Percentiles rank a stretch among this genome's conserved stretches.
Conservation (phyloP, 2,797 vertebrate species). For the Malacoctenus gilli region DNA sequence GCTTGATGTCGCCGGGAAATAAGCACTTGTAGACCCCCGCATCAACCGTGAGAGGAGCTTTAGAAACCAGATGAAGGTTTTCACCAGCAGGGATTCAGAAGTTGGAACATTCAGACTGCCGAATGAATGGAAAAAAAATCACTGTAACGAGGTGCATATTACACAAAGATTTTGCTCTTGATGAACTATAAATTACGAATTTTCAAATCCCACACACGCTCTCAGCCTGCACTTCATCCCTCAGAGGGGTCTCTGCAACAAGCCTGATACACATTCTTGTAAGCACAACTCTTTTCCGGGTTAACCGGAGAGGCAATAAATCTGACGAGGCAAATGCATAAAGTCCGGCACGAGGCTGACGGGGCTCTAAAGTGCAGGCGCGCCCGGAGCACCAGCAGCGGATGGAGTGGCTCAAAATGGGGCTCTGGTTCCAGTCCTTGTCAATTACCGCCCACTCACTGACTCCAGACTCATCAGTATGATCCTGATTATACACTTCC, state of each 20-base stretch:
- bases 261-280: conserved; percentile 35
- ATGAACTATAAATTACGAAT: conserved; percentile 13
- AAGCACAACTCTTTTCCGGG: too few relatives aligned
- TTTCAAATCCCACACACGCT: neutral
- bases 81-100: conserved; percentile 1
- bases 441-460: conserved; percentile 51
- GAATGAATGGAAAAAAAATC: conserved; percentile 32
- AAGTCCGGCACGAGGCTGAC: conserved; percentile 2
- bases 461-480: conserved; percentile 59
- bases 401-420: conserved; percentile 6
- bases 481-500: conserved; percentile 56
- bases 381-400: conserved; percentile 29
- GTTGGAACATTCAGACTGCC: neutral
- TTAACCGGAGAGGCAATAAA: neutral
- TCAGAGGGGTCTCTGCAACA: conserved; percentile 8
- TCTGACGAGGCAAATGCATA: conserved; percentile 1
- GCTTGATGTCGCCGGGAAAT: conserved; percentile 45
- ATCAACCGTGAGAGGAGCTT: conserved; percentile 24
- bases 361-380: neutral
- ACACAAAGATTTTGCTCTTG: neutral
- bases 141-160: too few relatives aligned
- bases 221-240: conserved; percentile 18
- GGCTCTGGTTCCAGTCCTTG: conserved; percentile 36
- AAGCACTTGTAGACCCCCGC: conserved; percentile 16
- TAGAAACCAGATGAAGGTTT: conserved; percentile 30